Percentiles rank a stretch among this genome's conserved stretches.
Conservation (phyloP, 2,797 vertebrate genomes). For the Spondyliosoma cantharus region DNA sequence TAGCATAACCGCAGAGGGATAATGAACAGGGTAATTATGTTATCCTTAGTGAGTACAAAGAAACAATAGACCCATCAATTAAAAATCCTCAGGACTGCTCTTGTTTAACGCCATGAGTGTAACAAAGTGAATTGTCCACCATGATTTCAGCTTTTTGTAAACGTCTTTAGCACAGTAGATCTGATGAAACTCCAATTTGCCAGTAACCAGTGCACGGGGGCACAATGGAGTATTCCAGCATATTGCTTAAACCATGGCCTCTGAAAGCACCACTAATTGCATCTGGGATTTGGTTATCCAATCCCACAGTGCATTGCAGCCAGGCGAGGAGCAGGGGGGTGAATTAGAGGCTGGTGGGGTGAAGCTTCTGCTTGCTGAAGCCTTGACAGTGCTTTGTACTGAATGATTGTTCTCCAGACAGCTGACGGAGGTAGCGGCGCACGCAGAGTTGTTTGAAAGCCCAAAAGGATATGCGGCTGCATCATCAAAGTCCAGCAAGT, state of each 20-base stretch:
- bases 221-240: slow-evolving; percentile 77
- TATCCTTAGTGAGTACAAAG: slow-evolving; percentile 72
- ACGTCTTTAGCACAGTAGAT: slow-evolving; percentile 69
- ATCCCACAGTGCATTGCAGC: slow-evolving; percentile 83
- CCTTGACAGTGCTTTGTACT: slow-evolving; percentile 89
- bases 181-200: slow-evolving; percentile 77
- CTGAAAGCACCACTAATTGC: slow-evolving; percentile 86
- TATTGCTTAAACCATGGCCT: slow-evolving; percentile 81
- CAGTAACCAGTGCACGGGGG: slow-evolving; percentile 70
- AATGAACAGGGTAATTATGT: slow-evolving; percentile 76
- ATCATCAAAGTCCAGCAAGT: slow-evolving; percentile 88
- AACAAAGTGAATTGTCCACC: slow-evolving; percentile 74
- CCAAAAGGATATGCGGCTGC: slow-evolving; percentile 85
- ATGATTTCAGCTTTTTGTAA: slow-evolving; percentile 72
- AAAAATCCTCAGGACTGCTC: slow-evolving; percentile 69
- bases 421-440: slow-evolving; percentile 83
- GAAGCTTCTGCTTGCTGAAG: slow-evolving; percentile 83
- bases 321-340: slow-evolving; percentile 77
- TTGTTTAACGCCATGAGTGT: slow-evolving; percentile 68
- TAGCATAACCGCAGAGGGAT: slow-evolving; percentile 73
- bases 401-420: slow-evolving; percentile 89
- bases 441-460: slow-evolving; percentile 85
- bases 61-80: slow-evolving; percentile 77
- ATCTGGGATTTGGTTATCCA: slow-evolving; percentile 85
- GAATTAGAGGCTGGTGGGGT: slow-evolving; percentile 83